Base-by-base conservation (phyloP, 2,797 vertebrate genomes). In the Thripadectes ignobilis region DNA sequence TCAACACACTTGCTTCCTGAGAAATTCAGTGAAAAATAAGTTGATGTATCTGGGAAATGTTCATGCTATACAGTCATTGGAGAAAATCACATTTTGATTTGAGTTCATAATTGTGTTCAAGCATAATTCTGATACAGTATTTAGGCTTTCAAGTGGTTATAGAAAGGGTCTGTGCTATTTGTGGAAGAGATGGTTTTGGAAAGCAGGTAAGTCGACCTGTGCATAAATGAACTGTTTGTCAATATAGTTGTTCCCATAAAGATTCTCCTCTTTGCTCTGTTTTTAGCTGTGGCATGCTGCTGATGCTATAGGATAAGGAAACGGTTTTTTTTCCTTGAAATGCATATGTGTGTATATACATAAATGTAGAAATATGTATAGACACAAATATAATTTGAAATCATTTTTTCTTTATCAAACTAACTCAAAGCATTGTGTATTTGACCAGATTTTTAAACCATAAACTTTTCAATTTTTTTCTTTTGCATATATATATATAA, bases 221-320 rank as follows among this genome's bases (percentile, higher is more conserved):
- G 49, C 49, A 26, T 77, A 91, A 92, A 55, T 57, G 45, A 95
- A 66, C 34, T 88, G 86, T 96, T 96, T 90, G 88, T 94, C 75
- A 55, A 45, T 95, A 82, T 89, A 97, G 85, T 71, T 93, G 23
- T 91, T 72, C 93, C 94, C 74, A 5, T 79, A 82, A 86, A 89
- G 89, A 61, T 94, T 95, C 93, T 97, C 77, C 82, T 97, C 86
- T 96, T 82, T 82, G 90, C 92, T 96, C 92, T 96, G 97, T 98
- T 98, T 98, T 98, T 98, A 98, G 98, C 98, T 98, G 98, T 98
- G 97, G 97, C 97, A 98, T 96, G 95, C 91, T 97, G 91, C 97
- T 95, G 88, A 96, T 98, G 98, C 97, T 97, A 95, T 95, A 97
- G 98, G 98, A 98, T 98, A 98, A 98, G 98, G 98, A 98, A 98